phyloP scores from a whole-genome alignment of 2,797 vertebrate genomes.

The Ceryle rudis region DNA sequence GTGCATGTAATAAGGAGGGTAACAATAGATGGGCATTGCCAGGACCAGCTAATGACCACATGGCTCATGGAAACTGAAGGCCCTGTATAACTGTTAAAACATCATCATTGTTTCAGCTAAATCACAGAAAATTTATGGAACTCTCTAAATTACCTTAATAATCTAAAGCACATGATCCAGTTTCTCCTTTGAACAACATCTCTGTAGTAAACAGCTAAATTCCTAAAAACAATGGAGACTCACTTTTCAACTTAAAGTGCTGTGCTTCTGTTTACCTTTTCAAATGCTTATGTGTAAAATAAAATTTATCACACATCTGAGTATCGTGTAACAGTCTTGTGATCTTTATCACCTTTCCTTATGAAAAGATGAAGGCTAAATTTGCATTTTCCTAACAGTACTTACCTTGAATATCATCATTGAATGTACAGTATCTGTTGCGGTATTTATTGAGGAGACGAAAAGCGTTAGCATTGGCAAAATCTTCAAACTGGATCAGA shows the following conservation, averaged over 20 bases:
- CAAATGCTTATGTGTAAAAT: not conserved
- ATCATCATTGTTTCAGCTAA: not conserved
- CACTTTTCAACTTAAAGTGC: not conserved
- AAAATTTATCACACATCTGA: not conserved
- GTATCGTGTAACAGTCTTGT: not conserved
- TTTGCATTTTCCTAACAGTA: constrained; percentile 70
- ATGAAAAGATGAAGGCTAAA: not conserved
- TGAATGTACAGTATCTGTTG: constrained; percentile 93
- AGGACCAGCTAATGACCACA: not conserved
- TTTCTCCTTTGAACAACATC: not conserved
- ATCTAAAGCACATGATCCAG: not conserved
- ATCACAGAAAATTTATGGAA: not conserved
- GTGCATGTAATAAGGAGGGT: not conserved
- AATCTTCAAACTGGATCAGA: constrained; percentile 98
- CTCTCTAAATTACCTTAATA: not conserved
- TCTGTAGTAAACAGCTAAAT: not conserved
- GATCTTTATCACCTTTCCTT: not conserved
- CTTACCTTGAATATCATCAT: constrained; percentile 97
- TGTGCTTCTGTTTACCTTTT: not conserved
- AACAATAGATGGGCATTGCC: not conserved
- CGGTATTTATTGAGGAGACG: constrained; percentile 96
- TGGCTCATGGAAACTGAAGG: not conserved
- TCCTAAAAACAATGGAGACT: not conserved
- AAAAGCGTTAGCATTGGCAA: constrained; percentile 96
- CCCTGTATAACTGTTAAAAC: not conserved